Base-by-base conservation (phyloP, 2,888 invertebrate genomes). In the Lepidonotus clava region DNA sequence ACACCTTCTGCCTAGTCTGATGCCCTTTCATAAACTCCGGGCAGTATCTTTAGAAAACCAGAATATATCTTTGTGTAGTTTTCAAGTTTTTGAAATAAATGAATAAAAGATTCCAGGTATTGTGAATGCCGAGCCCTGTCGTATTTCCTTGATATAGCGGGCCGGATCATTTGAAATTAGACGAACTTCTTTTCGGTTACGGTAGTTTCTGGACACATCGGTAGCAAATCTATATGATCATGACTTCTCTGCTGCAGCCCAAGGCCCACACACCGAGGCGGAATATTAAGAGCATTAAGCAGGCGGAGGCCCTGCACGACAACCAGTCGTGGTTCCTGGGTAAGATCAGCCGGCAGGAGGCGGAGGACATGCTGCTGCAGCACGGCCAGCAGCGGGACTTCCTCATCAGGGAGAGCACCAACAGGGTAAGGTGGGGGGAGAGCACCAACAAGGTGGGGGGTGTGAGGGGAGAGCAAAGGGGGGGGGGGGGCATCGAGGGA, bases 301-400 rank as follows among this genome's bases (percentile, higher is more conserved):
- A 92, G 96, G 97, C 71, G 21, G 34, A 80, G 28, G 41, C 46
- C 46, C n/a, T 41, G 24, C 80, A 80, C 28, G 80, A 46, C 46
- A 80, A 51, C 24, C 46, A 87, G 40, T 40, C 87, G 0, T 89
- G 88, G 88, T 89, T 87, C 77, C 66, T 85, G 76, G 88, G 89
- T 4, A 87, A 86, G 76, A 86, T 89, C 67, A 84, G 86, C n/a
- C 80, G 89, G 36, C 77, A 77, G 28, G 80, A 88, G n/a, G 87
- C 87, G 41, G 89, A 89, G 76, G 86, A 77, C 14, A 28, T 88
- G 34, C 86, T 89, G n/a, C 41, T 87, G 36, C 41, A 86, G 36
- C 83, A 87, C 14, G 89, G 87, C 5, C 53, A 83, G n/a, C 61
- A 87, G 38, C 84, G 61, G 34, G 83, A 87, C 86, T 89, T 88